Percentiles rank a stretch among this genome's conserved stretches.
These are phyloP conservation scores for Percopsis transmontana DNA, from an alignment of 2,113 vertebrate genomes.

Conservation along the genomic window DNA sequence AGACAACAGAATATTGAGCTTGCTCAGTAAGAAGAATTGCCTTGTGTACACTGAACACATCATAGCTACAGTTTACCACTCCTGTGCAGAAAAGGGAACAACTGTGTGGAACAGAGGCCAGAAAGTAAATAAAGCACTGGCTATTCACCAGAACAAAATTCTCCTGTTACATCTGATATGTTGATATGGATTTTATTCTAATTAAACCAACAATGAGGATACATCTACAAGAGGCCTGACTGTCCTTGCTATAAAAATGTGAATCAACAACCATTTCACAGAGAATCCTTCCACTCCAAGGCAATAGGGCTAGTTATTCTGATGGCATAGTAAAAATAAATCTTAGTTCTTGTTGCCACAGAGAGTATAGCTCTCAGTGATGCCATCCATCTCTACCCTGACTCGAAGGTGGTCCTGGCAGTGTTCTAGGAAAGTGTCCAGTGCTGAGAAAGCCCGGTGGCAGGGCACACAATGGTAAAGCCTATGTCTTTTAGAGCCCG, in stretches of 20 bases:
- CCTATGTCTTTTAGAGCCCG: conserved; percentile 38
- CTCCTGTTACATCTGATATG: background rate
- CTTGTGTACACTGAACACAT: conserved; percentile 16
- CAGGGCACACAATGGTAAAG: conserved; percentile 79
- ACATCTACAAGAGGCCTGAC: background rate
- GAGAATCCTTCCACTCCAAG: conserved; percentile 5
- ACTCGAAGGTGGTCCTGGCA: conserved; percentile 73
- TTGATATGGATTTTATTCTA: background rate
- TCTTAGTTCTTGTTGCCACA: conserved; percentile 42
- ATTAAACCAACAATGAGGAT: background rate
- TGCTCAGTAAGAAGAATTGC: too few relatives aligned
- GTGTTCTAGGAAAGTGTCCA: conserved; percentile 74
- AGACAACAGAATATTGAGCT: too few relatives aligned
- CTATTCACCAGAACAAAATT: background rate
- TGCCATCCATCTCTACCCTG: conserved; percentile 53
- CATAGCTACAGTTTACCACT: background rate
- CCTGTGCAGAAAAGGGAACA: background rate
- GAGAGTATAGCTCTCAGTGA: conserved; percentile 23
- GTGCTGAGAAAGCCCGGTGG: conserved; percentile 64
- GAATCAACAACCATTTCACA: conserved; percentile 11
- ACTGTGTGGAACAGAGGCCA: background rate
- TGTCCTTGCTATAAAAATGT: conserved; percentile 20
- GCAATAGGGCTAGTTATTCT: conserved; percentile 17
- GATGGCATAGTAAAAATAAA: conserved; percentile 11
- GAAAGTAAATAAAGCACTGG: background rate